Conservation (phyloP, 2,113 vertebrate species). For the Chrysemys picta region DNA sequence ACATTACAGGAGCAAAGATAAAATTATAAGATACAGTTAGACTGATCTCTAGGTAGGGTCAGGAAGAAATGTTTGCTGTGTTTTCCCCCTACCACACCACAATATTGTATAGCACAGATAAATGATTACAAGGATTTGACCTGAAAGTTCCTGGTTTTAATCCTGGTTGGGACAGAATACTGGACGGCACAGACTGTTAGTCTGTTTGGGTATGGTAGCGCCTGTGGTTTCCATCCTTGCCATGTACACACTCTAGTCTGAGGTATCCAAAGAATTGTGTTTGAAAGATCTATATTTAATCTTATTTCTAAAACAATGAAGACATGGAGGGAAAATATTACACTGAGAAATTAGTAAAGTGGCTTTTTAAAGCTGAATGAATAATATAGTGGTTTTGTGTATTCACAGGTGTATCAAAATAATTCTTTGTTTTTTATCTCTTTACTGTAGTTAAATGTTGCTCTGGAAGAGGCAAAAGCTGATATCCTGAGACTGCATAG, state of each 20-base stretch:
- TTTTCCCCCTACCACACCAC: background rate
- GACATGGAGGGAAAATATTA: background rate
- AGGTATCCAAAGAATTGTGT: background rate
- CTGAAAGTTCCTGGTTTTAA: background rate
- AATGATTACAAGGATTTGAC: background rate
- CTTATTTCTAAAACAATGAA: background rate
- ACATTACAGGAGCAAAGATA: background rate
- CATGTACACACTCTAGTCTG: background rate
- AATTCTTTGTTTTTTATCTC: slow-evolving; percentile 8
- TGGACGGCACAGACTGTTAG: background rate
- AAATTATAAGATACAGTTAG: background rate
- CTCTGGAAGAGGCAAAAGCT: slow-evolving; percentile 84
- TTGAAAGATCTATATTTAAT: background rate
- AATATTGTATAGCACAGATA: background rate
- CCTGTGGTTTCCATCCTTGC: background rate
- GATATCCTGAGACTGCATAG: slow-evolving; percentile 87
- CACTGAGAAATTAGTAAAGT: background rate
- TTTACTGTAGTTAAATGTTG: slow-evolving; percentile 71
- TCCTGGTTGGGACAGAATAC: background rate
- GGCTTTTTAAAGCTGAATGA: background rate
- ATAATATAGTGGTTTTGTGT: background rate
- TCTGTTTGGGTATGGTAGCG: background rate
- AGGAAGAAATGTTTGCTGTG: background rate
- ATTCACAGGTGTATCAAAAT: background rate
- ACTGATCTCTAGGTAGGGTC: background rate